Percentiles rank a stretch among this genome's conserved stretches.
Conservation (phyloP, 1,140 invertebrate genomes). For the Wiebesia pumilae region DNA sequence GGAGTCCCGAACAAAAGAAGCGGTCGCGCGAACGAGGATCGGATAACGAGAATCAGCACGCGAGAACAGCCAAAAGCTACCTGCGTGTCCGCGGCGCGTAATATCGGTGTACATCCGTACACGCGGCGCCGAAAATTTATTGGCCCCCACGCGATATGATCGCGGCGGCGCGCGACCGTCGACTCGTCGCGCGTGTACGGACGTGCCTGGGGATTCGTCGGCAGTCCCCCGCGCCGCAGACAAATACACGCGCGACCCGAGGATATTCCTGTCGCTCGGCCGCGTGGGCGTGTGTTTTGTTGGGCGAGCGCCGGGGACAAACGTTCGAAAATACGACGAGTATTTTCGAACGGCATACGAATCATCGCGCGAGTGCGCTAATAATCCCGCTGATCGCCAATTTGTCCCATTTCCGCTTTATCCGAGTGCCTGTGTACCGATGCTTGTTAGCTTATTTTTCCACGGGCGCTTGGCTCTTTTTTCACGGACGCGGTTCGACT, state of each 20-base stretch:
- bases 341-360: conserved; percentile 57
- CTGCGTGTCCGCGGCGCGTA: conserved; percentile 8
- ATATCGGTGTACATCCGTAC: conserved; percentile 22
- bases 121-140: conserved; percentile 66
- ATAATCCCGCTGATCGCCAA: conserved; percentile 70
- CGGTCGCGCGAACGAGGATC: conserved; percentile 15
- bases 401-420: conserved; percentile 58
- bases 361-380: conserved; percentile 66
- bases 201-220: not conserved
- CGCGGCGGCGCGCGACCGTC: conserved; percentile 55
- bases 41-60: conserved; percentile 30
- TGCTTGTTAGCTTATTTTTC: not conserved
- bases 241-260: conserved; percentile 56
- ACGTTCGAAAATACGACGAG: conserved; percentile 66
- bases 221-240: not conserved
- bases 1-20: conserved; percentile 31
- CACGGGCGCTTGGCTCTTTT: not conserved
- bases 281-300: conserved; percentile 55
- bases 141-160: conserved; percentile 69
- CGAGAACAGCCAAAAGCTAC: conserved; percentile 52
- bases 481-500: not conserved
- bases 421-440: not conserved
- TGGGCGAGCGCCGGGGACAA: not conserved
- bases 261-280: conserved; percentile 71
- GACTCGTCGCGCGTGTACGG: conserved; percentile 53